A percentile compares a stretch with the other conserved stretches of the same genome.
Evolutionary conservation across 1,140 invertebrate species (phyloP).

Genomic region (Caenorhabditis latens): DNA sequence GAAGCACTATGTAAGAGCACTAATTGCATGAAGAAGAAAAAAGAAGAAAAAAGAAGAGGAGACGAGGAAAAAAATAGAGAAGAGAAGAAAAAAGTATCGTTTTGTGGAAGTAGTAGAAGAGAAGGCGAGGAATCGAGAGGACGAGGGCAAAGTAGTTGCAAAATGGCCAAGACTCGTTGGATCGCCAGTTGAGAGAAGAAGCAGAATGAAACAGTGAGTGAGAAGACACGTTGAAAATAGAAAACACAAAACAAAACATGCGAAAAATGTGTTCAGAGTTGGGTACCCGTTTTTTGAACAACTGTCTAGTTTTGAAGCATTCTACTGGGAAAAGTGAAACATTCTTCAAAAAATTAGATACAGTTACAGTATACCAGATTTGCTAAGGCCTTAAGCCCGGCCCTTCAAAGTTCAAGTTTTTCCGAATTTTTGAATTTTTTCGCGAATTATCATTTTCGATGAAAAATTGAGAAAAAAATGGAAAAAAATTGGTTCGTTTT

Average conservation of each 20-base stretch:
- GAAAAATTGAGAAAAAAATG: too few species aligned
- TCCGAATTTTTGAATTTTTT: too few species aligned
- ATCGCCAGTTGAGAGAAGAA: slow-evolving; percentile 7
- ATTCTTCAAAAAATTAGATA: too few species aligned
- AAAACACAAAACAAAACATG: not conserved
- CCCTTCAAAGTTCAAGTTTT: too few species aligned
- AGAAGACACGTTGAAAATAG: not conserved
- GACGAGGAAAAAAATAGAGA: not conserved
- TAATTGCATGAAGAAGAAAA: slow-evolving; percentile 56
- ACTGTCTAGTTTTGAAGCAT: too few species aligned
- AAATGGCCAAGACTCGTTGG: slow-evolving; percentile 34
- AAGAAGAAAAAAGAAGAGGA: slow-evolving; percentile 22
- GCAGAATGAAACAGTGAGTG: slow-evolving; percentile 37
- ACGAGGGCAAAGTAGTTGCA: slow-evolving; percentile 53
- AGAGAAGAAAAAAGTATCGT: slow-evolving; percentile 45
- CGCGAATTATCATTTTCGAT: too few species aligned
- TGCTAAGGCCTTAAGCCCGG: too few species aligned
- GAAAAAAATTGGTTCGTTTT: too few species aligned
- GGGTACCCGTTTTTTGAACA: too few species aligned
- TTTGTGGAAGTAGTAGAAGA: slow-evolving; percentile 53
- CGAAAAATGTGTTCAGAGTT: not conserved
- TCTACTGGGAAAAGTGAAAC: too few species aligned
- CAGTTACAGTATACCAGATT: too few species aligned
- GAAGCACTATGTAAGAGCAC: slow-evolving; percentile 51
- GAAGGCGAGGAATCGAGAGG: slow-evolving; percentile 31